Evolutionary conservation across 2,888 invertebrate species (phyloP).

Genomic region (Geotrupes spiniger): DNA sequence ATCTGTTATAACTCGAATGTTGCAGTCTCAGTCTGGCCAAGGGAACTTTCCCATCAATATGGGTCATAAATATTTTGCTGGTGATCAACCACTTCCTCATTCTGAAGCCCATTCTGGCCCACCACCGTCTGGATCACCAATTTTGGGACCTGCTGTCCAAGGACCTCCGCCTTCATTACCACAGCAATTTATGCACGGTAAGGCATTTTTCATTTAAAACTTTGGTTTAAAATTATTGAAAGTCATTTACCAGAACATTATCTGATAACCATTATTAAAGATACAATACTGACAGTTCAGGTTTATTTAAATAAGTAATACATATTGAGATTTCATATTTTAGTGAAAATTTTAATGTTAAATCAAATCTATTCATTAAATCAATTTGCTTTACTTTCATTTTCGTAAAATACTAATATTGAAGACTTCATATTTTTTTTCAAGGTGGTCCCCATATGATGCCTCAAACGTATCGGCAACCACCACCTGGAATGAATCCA

Average conservation of each 20-base stretch:
- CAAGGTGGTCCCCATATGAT: slow-evolving; percentile 31
- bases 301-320: too few relatives aligned
- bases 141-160: slow-evolving; percentile 3
- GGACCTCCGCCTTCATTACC: slow-evolving; percentile 7
- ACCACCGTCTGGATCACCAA: slow-evolving; percentile 7
- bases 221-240: too few relatives aligned
- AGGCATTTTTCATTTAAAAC: too few relatives aligned
- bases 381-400: too few relatives aligned
- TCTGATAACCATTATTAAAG: too few relatives aligned
- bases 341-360: too few relatives aligned
- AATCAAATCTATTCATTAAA: too few relatives aligned
- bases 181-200: slow-evolving; percentile 18
- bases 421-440: neutral
- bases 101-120: slow-evolving; percentile 12
- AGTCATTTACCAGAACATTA: too few relatives aligned
- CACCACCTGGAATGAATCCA: slow-evolving; percentile 36
- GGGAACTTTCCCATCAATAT: slow-evolving; percentile 17
- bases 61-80: slow-evolving; percentile 16
- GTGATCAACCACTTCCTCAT: slow-evolving; percentile 15
- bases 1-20: slow-evolving; percentile 63
- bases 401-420: too few relatives aligned
- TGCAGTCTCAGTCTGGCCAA: slow-evolving; percentile 52
- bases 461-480: slow-evolving; percentile 34
- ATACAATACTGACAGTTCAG: too few relatives aligned
- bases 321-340: too few relatives aligned